phyloP scores from a whole-genome alignment of 2,113 vertebrate species.

The Bucco capensis region DNA sequence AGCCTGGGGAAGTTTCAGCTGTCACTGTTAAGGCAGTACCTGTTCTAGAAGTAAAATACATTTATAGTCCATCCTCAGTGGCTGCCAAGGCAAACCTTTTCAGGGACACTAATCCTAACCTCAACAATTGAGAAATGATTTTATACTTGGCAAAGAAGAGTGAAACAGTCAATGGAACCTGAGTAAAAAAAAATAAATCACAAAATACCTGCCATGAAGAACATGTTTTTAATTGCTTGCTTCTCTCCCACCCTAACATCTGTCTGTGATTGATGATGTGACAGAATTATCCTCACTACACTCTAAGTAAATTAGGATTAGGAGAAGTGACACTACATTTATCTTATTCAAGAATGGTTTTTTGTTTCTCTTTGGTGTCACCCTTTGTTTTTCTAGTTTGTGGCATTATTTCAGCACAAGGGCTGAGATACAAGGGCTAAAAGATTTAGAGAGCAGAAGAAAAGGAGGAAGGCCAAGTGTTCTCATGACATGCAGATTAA shows the following conservation, averaged over 20 bases:
- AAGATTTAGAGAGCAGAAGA: not conserved
- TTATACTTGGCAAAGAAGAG: not conserved
- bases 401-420: not conserved
- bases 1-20: not conserved
- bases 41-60: not conserved
- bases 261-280: constrained; percentile 49
- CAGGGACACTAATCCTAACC: not conserved
- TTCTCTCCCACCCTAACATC: not conserved
- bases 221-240: constrained; percentile 56
- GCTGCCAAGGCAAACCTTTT: not conserved
- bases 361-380: not conserved
- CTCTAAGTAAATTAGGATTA: constrained; percentile 55
- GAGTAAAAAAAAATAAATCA: constrained; percentile 20
- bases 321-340: constrained; percentile 28
- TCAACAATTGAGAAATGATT: not conserved
- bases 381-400: not conserved
- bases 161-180: not conserved
- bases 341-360: constrained; percentile 32
- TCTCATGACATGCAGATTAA: not conserved
- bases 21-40: not conserved
- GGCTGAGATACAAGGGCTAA: not conserved
- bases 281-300: constrained; percentile 52
- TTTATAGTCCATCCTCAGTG: not conserved
- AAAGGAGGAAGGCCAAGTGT: not conserved
- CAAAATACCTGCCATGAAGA: constrained; percentile 46